These are phyloP conservation scores for Villa cingulata DNA, from an alignment of 2,888 invertebrate species.

Conservation along the genomic window DNA sequence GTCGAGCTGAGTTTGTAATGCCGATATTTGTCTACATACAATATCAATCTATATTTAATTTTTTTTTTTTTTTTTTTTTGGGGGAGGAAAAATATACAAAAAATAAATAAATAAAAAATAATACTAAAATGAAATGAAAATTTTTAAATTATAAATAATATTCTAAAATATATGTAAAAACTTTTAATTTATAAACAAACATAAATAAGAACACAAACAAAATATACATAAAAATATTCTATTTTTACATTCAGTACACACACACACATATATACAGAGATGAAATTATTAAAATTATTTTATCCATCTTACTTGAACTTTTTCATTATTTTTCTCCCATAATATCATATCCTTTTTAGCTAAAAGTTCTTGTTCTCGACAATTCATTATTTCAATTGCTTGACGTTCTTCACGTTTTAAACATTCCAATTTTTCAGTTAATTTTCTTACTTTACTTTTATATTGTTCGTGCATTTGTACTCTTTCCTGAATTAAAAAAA, in stretches of 20 bases:
- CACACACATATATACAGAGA: slow-evolving; percentile 12
- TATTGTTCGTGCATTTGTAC: slow-evolving; percentile 37
- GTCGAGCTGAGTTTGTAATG: slow-evolving; percentile 41
- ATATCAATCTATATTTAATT: slow-evolving; percentile 62
- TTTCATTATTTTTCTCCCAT: slow-evolving; percentile 37
- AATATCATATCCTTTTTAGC: slow-evolving; percentile 34
- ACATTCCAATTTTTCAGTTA: slow-evolving; percentile 38
- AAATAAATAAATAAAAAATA: slow-evolving; percentile 24
- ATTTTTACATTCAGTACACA: too few species aligned
- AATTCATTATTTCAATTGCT: slow-evolving; percentile 42
- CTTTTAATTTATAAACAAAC: slow-evolving; percentile 13
- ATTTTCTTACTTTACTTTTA: slow-evolving; percentile 31
- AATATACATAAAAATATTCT: slow-evolving; percentile 22
- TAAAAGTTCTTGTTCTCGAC: slow-evolving; percentile 38
- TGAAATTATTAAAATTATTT: not conserved
- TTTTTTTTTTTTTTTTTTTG: too few species aligned
- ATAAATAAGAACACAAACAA: slow-evolving; percentile 15
- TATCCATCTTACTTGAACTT: slow-evolving; percentile 28
- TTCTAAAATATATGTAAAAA: too few species aligned
- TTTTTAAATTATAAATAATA: slow-evolving; percentile 17
- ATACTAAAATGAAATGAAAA: slow-evolving; percentile 26
- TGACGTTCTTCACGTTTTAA: slow-evolving; percentile 40
- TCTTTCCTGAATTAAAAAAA: slow-evolving; percentile 34
- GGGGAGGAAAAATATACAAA: slow-evolving; percentile 32
- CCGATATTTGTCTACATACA: slow-evolving; percentile 48